phyloP scores from a whole-genome alignment of 2,797 vertebrate genomes.

The Sylvilagus floridanus region DNA sequence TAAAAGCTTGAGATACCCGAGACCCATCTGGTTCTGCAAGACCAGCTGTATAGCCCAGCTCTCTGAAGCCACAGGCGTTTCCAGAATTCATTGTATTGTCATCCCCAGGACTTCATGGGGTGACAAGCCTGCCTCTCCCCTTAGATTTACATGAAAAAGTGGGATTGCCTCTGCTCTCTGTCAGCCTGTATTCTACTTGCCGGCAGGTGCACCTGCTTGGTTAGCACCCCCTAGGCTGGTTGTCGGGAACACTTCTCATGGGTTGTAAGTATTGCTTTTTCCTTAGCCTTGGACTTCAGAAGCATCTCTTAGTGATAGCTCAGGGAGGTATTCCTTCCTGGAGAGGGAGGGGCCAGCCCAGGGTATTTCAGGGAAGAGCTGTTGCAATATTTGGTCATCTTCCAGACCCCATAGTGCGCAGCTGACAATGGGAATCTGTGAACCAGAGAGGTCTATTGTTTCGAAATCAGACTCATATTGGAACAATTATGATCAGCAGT shows the following conservation, averaged over 20 bases:
- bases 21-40: not conserved
- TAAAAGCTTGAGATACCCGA: not conserved
- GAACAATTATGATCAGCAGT: slow-evolving; percentile 3
- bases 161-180: not conserved
- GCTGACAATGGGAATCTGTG: not conserved
- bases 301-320: not conserved
- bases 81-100: not conserved
- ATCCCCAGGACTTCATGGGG: not conserved
- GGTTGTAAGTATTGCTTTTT: not conserved
- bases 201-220: not conserved
- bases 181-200: not conserved
- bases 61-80: not conserved
- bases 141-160: not conserved
- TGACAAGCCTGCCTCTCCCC: not conserved
- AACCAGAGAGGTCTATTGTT: slow-evolving; percentile 61
- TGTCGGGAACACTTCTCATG: not conserved
- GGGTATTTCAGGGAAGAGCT: not conserved
- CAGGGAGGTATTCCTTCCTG: not conserved
- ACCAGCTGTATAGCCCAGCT: not conserved
- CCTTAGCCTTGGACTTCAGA: not conserved
- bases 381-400: not conserved
- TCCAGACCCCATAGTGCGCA: not conserved
- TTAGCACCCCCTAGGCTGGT: not conserved
- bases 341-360: not conserved
- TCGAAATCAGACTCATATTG: slow-evolving; percentile 59